phyloP scores from a whole-genome alignment of 2,113 vertebrate species.

The Pithys albifrons region DNA sequence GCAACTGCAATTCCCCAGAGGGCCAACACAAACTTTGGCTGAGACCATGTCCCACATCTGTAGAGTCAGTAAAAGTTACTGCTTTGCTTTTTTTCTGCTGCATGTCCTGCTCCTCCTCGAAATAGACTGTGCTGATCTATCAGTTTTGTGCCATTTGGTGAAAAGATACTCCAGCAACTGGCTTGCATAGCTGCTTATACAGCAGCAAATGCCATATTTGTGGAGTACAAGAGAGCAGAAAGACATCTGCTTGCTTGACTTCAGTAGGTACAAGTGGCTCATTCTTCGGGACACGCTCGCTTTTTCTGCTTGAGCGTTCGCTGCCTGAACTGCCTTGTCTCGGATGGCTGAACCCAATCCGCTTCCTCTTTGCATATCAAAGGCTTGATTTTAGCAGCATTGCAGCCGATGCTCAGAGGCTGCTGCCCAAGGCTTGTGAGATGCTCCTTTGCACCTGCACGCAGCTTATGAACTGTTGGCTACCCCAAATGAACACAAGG shows the following conservation, averaged over 20 bases:
- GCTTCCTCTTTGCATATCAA: neutral
- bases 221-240: constrained; percentile 1
- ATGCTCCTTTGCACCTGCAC: neutral
- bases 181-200: neutral
- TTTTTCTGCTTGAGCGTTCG: neutral
- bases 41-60: neutral
- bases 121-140: neutral
- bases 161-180: neutral
- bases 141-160: neutral
- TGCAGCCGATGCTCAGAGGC: neutral
- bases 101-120: neutral
- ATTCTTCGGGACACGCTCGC: neutral
- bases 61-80: neutral
- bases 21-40: neutral
- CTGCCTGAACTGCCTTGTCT: neutral
- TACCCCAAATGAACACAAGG: neutral
- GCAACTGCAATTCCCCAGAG: neutral
- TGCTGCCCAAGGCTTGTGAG: neutral
- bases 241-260: constrained; percentile 9
- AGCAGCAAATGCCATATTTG: neutral
- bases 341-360: neutral
- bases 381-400: neutral
- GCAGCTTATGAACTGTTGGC: neutral
- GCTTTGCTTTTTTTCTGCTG: neutral
- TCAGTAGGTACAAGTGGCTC: constrained; percentile 19